Evolutionary conservation across 2,797 vertebrate genomes (phyloP).

Genomic region (Pachyuromys duprasi): DNA sequence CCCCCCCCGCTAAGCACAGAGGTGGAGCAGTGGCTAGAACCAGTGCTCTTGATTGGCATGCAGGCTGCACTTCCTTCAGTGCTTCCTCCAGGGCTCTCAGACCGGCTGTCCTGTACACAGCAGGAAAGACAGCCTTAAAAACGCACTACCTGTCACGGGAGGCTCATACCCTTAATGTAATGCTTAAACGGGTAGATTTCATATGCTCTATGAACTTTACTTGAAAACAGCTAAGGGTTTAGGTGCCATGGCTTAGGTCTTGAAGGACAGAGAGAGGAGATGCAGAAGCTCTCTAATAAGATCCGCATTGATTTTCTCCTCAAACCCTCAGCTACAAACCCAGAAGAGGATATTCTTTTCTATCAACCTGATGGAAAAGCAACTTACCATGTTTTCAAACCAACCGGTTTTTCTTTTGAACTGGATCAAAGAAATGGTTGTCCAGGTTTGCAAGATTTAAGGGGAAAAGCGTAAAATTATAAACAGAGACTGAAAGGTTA

Average conservation of each 20-base stretch:
- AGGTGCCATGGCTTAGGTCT: background rate
- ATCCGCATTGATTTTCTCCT: background rate
- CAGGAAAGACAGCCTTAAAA: background rate
- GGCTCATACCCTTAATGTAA: background rate
- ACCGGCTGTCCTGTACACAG: background rate
- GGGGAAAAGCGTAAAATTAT: background rate
- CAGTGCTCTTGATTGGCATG: background rate
- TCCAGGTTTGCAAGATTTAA: background rate
- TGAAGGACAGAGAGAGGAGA: conserved; percentile 12
- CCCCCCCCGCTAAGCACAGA: background rate
- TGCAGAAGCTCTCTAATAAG: background rate
- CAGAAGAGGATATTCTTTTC: background rate
- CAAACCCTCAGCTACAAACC: background rate
- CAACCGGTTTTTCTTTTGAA: background rate
- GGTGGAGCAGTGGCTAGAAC: background rate
- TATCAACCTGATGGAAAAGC: conserved; percentile 10
- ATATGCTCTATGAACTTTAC: background rate
- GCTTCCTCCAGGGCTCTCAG: background rate
- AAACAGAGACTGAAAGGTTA: conserved; percentile 24
- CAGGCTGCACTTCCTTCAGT: background rate
- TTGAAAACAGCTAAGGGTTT: conserved; percentile 10
- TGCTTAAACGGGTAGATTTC: conserved; percentile 3
- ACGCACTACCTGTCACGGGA: background rate
- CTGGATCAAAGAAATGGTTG: background rate
- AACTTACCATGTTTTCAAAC: background rate